Conservation (phyloP, 2,888 invertebrate species). For the Globia sparganii region DNA sequence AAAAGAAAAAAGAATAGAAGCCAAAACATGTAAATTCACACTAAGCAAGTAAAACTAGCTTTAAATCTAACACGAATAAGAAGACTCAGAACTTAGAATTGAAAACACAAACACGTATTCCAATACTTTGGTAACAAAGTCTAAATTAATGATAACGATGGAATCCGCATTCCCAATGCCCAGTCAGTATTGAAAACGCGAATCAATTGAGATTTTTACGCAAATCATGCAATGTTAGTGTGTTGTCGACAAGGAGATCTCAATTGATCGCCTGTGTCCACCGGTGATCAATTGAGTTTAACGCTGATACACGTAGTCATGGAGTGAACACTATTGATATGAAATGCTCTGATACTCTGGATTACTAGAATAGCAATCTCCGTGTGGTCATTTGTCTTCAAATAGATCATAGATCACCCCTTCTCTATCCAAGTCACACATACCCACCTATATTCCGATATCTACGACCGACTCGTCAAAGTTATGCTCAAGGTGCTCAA, state of each 20-base stretch:
- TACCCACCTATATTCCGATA: neutral
- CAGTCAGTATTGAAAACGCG: conserved; percentile 29
- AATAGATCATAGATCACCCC: conserved; percentile 32
- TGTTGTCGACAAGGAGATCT: conserved; percentile 16
- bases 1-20: neutral
- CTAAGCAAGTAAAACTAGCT: neutral
- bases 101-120: conserved; percentile 17
- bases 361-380: conserved; percentile 22
- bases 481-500: conserved; percentile 33
- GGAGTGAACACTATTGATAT: neutral
- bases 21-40: conserved; percentile 10
- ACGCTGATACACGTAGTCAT: neutral
- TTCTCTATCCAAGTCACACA: neutral
- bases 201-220: conserved; percentile 33
- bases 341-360: conserved; percentile 18
- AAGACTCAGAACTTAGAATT: conserved; percentile 10
- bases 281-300: conserved; percentile 2
- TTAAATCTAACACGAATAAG: no score
- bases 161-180: conserved; percentile 19
- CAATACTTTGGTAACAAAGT: conserved; percentile 1
- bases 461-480: neutral
- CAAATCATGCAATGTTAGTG: conserved; percentile 28
- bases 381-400: conserved; percentile 8
- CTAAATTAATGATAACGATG: conserved; percentile 17
- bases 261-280: neutral